Conservation (phyloP, 2,113 vertebrate genomes). For the Cettia cetti region DNA sequence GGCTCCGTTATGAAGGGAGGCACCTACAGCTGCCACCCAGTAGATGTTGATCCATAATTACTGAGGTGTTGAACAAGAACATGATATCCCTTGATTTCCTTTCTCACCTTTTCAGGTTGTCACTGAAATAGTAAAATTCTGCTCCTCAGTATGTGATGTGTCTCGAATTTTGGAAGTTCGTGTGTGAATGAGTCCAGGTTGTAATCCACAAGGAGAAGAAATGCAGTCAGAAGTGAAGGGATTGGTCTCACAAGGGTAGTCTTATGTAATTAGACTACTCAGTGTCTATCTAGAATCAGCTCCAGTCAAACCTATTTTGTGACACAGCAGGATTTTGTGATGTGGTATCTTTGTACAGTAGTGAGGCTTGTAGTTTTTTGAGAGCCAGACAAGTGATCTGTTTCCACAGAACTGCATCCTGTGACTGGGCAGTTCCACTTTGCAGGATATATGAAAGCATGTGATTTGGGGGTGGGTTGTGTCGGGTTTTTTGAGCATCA, state of each 20-base stretch:
- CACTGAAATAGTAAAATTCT: background rate
- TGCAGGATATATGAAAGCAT: slow-evolving; percentile 38
- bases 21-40: background rate
- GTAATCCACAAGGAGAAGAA: background rate
- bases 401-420: background rate
- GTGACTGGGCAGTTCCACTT: slow-evolving; percentile 25
- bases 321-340: background rate
- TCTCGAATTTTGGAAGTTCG: background rate
- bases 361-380: background rate
- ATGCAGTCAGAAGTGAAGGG: background rate
- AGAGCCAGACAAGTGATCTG: background rate
- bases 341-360: background rate
- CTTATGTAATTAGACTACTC: background rate
- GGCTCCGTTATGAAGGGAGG: background rate
- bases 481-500: background rate
- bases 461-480: background rate
- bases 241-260: background rate
- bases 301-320: background rate
- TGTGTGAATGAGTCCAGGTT: background rate
- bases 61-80: background rate
- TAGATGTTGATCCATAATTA: background rate
- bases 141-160: background rate
- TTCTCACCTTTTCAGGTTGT: background rate
- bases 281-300: background rate
- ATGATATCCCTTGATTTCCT: background rate